Evolutionary conservation across 92 coral and sea anemone genomes (phyloP).

Genomic region (Umimayanthus kanabou): DNA sequence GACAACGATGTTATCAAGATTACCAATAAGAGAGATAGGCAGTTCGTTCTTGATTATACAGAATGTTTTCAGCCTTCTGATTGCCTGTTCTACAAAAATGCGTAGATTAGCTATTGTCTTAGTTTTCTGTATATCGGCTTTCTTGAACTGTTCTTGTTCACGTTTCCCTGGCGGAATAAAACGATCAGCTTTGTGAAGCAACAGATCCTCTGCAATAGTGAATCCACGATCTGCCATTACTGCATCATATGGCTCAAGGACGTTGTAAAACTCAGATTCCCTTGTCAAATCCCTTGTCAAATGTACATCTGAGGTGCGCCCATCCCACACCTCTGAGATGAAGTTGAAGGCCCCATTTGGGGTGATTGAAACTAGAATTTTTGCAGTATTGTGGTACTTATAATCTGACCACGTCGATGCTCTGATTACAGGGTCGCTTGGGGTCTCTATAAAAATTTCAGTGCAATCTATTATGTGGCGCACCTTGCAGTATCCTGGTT

Average conservation of each 20-base stretch:
- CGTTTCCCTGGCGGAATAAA: constrained; percentile 59
- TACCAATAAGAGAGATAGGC: constrained; percentile 56
- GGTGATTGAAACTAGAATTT: constrained; percentile 57
- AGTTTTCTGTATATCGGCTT: constrained; percentile 41
- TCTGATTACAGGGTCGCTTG: neutral
- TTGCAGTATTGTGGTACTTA: constrained; percentile 62
- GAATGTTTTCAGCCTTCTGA: constrained; percentile 72
- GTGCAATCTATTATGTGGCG: constrained; percentile 57
- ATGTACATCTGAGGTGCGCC: constrained; percentile 58
- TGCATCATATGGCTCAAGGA: constrained; percentile 58
- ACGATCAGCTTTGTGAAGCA: constrained; percentile 44
- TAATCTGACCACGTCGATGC: constrained; percentile 70
- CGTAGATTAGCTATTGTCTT: constrained; percentile 37
- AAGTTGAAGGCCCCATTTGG: constrained; percentile 55
- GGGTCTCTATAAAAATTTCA: constrained; percentile 52
- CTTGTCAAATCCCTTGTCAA: constrained; percentile 65
- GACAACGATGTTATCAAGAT: constrained; percentile 25
- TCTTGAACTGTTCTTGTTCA: constrained; percentile 68
- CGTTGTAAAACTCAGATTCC: constrained; percentile 57
- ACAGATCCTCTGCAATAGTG: constrained; percentile 53
- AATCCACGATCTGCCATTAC: constrained; percentile 15
- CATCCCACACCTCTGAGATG: constrained; percentile 41
- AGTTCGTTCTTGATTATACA: constrained; percentile 61
- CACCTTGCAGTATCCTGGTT: too few species aligned
- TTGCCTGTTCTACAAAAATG: constrained; percentile 53